Percentiles rank a stretch among this genome's conserved stretches.
Evolutionary conservation across 2,113 vertebrate genomes (phyloP).

Genomic region (Gorsachius goisagi): DNA sequence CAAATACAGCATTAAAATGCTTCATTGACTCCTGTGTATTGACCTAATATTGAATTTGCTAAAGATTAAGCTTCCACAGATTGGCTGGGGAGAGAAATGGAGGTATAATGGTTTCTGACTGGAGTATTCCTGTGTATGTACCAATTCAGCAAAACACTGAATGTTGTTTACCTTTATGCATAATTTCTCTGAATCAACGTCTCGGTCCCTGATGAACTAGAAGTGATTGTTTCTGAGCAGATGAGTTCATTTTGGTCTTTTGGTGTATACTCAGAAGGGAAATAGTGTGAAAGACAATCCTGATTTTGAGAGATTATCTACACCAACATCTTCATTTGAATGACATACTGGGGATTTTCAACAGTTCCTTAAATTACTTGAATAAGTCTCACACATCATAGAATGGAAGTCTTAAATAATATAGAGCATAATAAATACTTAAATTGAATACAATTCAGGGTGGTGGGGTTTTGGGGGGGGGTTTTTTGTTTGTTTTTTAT

Average conservation of each 20-base stretch:
- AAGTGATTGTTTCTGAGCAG: background rate
- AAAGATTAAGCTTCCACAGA: conserved; percentile 7
- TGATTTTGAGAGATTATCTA: background rate
- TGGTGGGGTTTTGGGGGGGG: no score
- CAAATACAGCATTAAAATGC: background rate
- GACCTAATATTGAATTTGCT: conserved; percentile 36
- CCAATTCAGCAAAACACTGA: background rate
- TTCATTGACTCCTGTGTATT: conserved; percentile 17
- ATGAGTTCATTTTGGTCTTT: background rate
- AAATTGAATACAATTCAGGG: background rate
- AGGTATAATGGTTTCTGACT: background rate
- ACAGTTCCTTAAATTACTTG: background rate
- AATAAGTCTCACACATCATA: background rate
- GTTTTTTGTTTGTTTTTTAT: background rate
- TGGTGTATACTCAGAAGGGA: background rate
- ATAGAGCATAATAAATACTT: background rate
- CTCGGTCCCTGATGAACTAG: background rate
- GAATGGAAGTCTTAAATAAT: background rate
- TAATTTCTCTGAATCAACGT: background rate
- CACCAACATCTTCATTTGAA: background rate
- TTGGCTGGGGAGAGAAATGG: background rate
- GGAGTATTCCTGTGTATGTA: background rate
- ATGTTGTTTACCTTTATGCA: background rate
- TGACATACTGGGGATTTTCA: background rate
- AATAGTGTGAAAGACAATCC: background rate